phyloP scores from a whole-genome alignment of 2,888 invertebrate species.

The Dasypolia templi region DNA sequence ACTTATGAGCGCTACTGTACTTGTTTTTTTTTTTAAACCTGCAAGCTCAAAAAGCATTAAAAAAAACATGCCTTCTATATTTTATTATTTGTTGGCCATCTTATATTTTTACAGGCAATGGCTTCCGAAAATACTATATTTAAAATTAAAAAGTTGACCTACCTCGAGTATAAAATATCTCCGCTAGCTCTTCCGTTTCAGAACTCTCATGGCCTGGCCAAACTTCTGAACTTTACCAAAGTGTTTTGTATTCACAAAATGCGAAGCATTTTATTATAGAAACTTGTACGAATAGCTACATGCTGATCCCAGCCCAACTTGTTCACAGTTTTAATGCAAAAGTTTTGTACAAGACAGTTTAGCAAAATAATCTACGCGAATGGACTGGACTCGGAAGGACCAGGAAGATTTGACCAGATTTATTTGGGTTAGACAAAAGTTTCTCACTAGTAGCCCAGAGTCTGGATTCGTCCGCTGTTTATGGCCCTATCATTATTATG shows the following conservation, averaged over 20 bases:
- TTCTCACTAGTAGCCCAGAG: not conserved
- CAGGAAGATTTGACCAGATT: conserved; percentile 14
- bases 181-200: not conserved
- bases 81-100: too few relatives aligned
- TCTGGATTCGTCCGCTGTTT: not conserved
- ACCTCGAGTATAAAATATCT: not conserved
- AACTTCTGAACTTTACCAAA: conserved; percentile 44
- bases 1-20: too few relatives aligned
- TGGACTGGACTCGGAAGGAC: conserved; percentile 12
- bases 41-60: too few relatives aligned
- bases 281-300: conserved; percentile 46
- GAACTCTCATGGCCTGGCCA: not conserved
- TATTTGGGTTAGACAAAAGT: not conserved
- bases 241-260: conserved; percentile 63
- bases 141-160: too few relatives aligned
- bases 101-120: too few relatives aligned
- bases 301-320: conserved; percentile 34
- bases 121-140: too few relatives aligned
- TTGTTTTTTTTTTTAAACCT: too few relatives aligned
- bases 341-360: conserved; percentile 39
- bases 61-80: too few relatives aligned
- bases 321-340: conserved; percentile 45
- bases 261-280: conserved; percentile 47
- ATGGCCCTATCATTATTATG: not conserved
- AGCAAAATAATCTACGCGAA: conserved; percentile 15